A percentile compares a stretch with the other conserved stretches of the same genome.
Evolutionary conservation across 2,888 invertebrate species (phyloP).

Genomic region (Cryptophagus acutangulus): DNA sequence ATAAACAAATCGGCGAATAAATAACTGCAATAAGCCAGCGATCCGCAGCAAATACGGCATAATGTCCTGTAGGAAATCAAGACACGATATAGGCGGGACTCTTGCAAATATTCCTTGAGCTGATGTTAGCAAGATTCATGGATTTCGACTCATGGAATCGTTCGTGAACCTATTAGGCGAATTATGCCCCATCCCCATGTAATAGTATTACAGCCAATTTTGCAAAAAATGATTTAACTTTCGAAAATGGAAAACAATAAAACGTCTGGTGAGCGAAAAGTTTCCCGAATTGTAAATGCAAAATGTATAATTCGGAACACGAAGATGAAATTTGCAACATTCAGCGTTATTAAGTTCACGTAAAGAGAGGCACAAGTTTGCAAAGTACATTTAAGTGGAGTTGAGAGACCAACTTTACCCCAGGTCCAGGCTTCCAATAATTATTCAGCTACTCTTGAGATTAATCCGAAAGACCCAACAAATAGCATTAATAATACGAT

Average conservation of each 20-base stretch:
- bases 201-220: neutral
- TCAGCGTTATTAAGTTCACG: constrained; percentile 6
- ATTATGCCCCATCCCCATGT: neutral
- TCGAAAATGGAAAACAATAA: too few relatives aligned
- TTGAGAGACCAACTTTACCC: too few relatives aligned
- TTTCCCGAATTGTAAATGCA: too few relatives aligned
- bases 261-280: too few relatives aligned
- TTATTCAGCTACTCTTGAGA: too few relatives aligned
- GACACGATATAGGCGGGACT: constrained; percentile 43
- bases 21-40: constrained; percentile 37
- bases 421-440: too few relatives aligned
- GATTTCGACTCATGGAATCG: constrained; percentile 36
- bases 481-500: too few relatives aligned
- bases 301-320: constrained; percentile 2
- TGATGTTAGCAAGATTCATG: constrained; percentile 42
- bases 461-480: too few relatives aligned
- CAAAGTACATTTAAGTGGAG: constrained; percentile 5
- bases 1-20: constrained; percentile 38
- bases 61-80: constrained; percentile 39
- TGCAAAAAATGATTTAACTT: too few relatives aligned
- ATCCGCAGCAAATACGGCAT: constrained; percentile 33
- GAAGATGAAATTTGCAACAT: constrained; percentile 6
- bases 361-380: constrained; percentile 4
- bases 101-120: constrained; percentile 41
- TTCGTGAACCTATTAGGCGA: constrained; percentile 1